Evolutionary conservation across 2,888 invertebrate genomes (phyloP), one percentile per base, ranked within the genome.

Genomic region (Oxyteleia sp.): DNA sequence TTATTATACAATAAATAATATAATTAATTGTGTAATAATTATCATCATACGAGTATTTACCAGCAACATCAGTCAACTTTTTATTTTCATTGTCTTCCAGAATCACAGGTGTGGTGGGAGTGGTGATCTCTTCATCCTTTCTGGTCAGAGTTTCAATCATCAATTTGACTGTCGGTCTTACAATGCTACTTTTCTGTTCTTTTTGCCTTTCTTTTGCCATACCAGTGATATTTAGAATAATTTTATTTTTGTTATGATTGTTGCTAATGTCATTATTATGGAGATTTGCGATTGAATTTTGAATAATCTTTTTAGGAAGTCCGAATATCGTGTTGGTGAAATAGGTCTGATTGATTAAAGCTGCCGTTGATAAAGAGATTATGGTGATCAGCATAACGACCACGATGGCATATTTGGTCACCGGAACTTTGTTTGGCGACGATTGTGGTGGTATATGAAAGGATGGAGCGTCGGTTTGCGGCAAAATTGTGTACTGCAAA

Each of bases 401-500:
- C 15, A 83, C 86, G 68, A 89, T 86, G 35, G 85, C 85, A 53
- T 86, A 88, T 72, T 87, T 91, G 53, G 88, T 84, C 47, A 86
- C 66, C 61, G 85, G 75, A 8, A 84, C 66, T 38, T 85, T 82
- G 66, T 51, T 84, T 38, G 76, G 74, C n/a, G 82, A 38, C 38
- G 75, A 47, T 16, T 81, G 85, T 49, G 88, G 79, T 47, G 87
- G 85, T 11, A 86, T 86, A 63, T 85, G 84, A 4, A 85, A 53
- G 11, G 87, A 49, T 16, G 90, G 87, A 82, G 88, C 90, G 83
- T 96, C 96, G 75, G 96, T 96, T 92, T 96, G 96, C 78, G 96
- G 96, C 85, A 96, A 94, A 88, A 96, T 96, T 87, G 96, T 96
- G 93, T 96, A 96, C 91, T 96, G 96, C 88, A 96, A 94, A 91